Evolutionary conservation across 2,113 vertebrate genomes (phyloP).

Genomic region (Dendropsophus ebraccatus): DNA sequence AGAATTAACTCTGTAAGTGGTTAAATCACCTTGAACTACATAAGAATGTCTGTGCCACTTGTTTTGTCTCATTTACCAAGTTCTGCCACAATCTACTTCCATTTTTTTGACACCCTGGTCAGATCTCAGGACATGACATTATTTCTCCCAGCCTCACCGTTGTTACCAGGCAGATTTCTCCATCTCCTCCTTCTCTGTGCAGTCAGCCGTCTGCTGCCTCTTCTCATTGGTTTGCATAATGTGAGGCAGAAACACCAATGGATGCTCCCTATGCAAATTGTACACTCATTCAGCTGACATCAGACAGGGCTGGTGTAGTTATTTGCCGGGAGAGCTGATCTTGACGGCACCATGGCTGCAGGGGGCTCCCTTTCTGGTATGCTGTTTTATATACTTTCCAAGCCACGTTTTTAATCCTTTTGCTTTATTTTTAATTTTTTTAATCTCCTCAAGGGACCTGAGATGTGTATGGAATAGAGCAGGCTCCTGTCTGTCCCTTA

Average conservation of each 20-base stretch:
- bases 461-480: neutral
- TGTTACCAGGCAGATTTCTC: conserved; percentile 71
- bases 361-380: conserved; percentile 55
- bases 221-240: conserved; percentile 63
- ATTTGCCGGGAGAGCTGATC: conserved; percentile 54
- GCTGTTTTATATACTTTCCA: conserved; percentile 8
- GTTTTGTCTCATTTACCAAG: neutral
- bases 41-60: neutral
- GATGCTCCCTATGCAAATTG: conserved; percentile 67
- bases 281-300: neutral
- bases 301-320: conserved; percentile 45
- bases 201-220: conserved; percentile 50
- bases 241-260: conserved; percentile 67
- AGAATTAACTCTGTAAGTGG: neutral
- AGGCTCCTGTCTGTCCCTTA: neutral
- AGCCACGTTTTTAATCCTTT: conserved; percentile 8
- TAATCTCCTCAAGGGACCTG: neutral
- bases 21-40: neutral
- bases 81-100: conserved; percentile 48
- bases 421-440: neutral
- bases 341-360: conserved; percentile 61
- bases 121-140: neutral
- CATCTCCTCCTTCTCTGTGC: conserved; percentile 52
- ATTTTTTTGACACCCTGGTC: conserved; percentile 42
- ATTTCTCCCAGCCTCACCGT: conserved; percentile 67